These are phyloP conservation scores for Parascotia fuliginaria DNA, from an alignment of 2,888 invertebrate genomes.

Conservation along the genomic window DNA sequence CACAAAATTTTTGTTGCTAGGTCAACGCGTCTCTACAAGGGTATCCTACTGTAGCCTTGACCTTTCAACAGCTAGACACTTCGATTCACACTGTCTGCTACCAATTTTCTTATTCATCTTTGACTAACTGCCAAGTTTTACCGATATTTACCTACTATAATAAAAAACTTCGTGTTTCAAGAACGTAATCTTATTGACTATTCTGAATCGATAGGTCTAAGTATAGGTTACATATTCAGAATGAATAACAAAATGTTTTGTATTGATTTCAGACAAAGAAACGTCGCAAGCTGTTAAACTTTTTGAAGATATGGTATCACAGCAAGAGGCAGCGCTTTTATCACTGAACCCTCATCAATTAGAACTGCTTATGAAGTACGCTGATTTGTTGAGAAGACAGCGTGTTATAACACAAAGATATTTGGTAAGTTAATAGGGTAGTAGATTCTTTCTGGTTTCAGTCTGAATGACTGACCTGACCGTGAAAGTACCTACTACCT, in stretches of 20 bases:
- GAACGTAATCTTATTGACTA: not conserved
- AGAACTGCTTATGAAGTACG: constrained; percentile 63
- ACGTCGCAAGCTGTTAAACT: constrained; percentile 10
- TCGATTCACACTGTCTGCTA: not conserved
- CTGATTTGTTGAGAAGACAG: constrained; percentile 61
- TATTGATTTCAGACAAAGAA: constrained; percentile 8
- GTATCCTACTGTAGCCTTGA: not conserved
- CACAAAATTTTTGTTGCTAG: not conserved
- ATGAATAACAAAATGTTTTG: not conserved
- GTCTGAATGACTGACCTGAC: too few relatives aligned
- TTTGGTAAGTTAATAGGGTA: too few relatives aligned
- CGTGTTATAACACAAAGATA: constrained; percentile 52
- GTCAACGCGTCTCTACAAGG: not conserved
- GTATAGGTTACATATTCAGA: not conserved
- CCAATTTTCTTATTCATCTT: not conserved
- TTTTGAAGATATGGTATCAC: constrained; percentile 58
- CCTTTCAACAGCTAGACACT: constrained; percentile 4
- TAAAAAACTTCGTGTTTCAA: constrained; percentile 1
- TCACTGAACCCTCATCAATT: constrained; percentile 63
- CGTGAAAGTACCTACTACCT: too few relatives aligned
- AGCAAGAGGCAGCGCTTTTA: constrained; percentile 64
- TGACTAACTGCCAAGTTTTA: not conserved
- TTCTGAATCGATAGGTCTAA: not conserved
- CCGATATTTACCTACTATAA: not conserved
- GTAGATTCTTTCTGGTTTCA: too few relatives aligned